phyloP scores from a whole-genome alignment of 92 coral and sea anemone genomes.

The Zoanthus sociatus region DNA sequence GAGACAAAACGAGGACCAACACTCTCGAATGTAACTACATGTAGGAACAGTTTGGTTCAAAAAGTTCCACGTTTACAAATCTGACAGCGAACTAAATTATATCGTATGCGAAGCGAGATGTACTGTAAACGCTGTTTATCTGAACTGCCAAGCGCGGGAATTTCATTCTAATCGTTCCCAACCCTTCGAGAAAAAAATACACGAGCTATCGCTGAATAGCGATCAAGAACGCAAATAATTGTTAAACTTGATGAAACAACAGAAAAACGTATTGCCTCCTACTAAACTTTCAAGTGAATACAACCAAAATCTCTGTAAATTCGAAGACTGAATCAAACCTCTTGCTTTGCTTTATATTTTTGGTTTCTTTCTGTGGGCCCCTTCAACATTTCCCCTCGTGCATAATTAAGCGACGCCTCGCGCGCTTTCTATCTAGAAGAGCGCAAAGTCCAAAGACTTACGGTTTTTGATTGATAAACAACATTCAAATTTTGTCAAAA shows the following conservation, averaged over 20 bases:
- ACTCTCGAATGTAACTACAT: not conserved
- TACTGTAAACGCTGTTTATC: constrained; percentile 36
- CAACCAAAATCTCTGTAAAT: not conserved
- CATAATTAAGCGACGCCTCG: constrained; percentile 56
- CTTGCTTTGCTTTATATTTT: constrained; percentile 30
- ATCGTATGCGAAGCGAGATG: not conserved
- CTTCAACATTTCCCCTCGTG: constrained; percentile 34
- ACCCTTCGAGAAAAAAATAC: constrained; percentile 26
- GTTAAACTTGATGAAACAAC: not conserved
- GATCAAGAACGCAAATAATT: not conserved
- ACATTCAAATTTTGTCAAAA: not conserved
- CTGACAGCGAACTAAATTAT: too few relatives aligned
- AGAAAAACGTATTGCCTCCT: not conserved
- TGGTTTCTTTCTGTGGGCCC: constrained; percentile 27
- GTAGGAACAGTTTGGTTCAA: not conserved
- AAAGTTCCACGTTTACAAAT: not conserved
- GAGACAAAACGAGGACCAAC: constrained; percentile 9
- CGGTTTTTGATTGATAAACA: not conserved
- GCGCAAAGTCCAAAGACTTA: constrained; percentile 11
- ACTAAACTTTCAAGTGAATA: not conserved
- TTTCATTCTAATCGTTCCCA: constrained; percentile 35
- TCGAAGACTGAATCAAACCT: not conserved
- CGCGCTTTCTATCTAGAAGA: constrained; percentile 38
- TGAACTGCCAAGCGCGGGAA: constrained; percentile 51
- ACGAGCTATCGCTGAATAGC: not conserved